These are phyloP conservation scores for Phymatocera aterrima DNA, from an alignment of 2,888 invertebrate species.

Conservation along the genomic window DNA sequence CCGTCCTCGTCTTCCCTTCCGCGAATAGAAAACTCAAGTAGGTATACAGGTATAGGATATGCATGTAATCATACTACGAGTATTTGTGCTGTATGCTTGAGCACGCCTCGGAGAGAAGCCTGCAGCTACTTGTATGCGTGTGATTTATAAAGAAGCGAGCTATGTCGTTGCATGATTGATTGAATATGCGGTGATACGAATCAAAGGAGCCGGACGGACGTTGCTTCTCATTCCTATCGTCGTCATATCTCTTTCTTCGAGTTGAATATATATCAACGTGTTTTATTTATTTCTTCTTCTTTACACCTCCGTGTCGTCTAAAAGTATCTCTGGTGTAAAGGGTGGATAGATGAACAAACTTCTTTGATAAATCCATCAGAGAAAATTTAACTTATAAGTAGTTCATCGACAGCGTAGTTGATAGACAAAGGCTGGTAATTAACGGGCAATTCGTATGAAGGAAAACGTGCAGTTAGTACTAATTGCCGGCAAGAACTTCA, in stretches of 20 bases:
- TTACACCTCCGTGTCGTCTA: too few species aligned
- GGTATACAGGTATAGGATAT: neutral
- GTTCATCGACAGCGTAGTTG: too few species aligned
- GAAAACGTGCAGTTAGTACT: too few species aligned
- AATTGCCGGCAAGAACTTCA: neutral
- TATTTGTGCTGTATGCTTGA: neutral
- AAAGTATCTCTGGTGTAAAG: too few species aligned
- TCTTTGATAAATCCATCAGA: too few species aligned
- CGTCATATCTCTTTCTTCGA: too few species aligned
- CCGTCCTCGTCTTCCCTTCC: neutral
- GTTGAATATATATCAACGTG: neutral
- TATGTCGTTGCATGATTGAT: neutral
- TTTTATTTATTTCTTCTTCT: too few species aligned
- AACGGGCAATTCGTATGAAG: too few species aligned
- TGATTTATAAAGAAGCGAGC: neutral
- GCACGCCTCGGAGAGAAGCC: neutral
- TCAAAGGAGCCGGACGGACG: neutral
- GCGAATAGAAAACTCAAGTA: neutral
- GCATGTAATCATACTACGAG: neutral
- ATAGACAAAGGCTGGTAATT: too few species aligned
- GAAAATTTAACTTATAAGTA: too few species aligned
- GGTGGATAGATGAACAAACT: too few species aligned
- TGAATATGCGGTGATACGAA: conserved; percentile 3
- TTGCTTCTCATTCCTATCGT: neutral
- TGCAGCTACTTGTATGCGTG: neutral